A percentile compares a stretch with the other conserved stretches of the same genome.
phyloP scores from a whole-genome alignment of 2,797 vertebrate genomes.

The Mormyrops boulengeri region DNA sequence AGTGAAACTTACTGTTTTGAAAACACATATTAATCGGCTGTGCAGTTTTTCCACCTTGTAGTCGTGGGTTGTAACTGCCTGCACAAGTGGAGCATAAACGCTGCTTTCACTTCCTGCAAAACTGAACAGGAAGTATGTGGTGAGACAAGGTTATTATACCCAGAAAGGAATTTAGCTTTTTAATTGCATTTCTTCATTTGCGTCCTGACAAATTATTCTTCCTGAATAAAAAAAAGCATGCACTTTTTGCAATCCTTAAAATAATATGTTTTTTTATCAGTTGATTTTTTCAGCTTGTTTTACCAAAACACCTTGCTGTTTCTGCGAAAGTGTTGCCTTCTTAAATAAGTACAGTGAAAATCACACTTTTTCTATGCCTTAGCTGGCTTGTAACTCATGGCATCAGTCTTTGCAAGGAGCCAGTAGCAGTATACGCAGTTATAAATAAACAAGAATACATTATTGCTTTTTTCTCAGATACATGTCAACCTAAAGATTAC shows the following conservation, averaged over 20 bases:
- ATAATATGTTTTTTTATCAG: background rate
- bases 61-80: background rate
- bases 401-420: background rate
- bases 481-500: background rate
- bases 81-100: background rate
- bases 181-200: background rate
- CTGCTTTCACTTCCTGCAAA: slow-evolving; percentile 22
- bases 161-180: background rate
- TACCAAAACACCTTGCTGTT: background rate
- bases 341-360: background rate
- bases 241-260: background rate
- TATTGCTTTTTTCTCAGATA: background rate
- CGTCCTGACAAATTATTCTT: background rate
- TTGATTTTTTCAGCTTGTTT: background rate
- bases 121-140: slow-evolving; percentile 25
- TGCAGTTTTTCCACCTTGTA: slow-evolving; percentile 7
- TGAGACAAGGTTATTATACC: background rate
- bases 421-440: background rate
- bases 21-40: background rate
- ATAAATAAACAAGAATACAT: background rate
- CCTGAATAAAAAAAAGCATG: background rate
- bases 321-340: background rate
- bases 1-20: background rate
- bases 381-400: background rate
- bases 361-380: background rate